Base-by-base conservation (phyloP, 2,797 vertebrate species). In the Synanceia verrucosa region DNA sequence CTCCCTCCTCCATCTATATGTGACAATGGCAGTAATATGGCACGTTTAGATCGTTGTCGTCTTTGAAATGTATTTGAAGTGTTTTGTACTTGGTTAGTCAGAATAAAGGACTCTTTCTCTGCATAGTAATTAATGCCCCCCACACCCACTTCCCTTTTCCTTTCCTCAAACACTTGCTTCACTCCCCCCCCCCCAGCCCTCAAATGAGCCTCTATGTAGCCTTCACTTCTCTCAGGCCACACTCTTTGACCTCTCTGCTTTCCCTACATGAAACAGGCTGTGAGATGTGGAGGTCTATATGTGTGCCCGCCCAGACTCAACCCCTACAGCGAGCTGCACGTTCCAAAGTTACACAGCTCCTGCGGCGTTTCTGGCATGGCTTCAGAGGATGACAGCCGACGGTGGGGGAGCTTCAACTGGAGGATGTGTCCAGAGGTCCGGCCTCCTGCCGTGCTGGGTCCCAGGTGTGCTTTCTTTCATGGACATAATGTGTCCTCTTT, bases 71-170 rank as follows among this genome's bases (percentile, higher is more conserved):
- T 66, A 76, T 77, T 81, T 86, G 31, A 78, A 59, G 56, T 55
- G 51, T 60, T 85, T 80, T 73, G 50, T 62, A 52, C 76, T 83
- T 65, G 31, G 65, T 66, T 79, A 67, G 36, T 59, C 33, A 71
- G 79, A 86, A 86, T 86, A 86, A 91, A 90, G 74, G 81, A 73
- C 59, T 70, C 73, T 83, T 88, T 92, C 73, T 88, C 65, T 84
- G 74, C 57, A 48, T 53, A 68, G 71, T 71, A 62, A 81, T 80
- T 84, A 91, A 70, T 74, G 70, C 59, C 26, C 13, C 39, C 31
- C 58, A 36, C 4, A 9, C 8, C 23, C 47, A 48, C 36, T 36
- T 63, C 75, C 59, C 48, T 46, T 57, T 69, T 73, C 37, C 65
- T 56, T 61, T 71, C 39, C 65, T 77, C 67, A 60, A 58, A 78